Base-by-base conservation (phyloP, 1,140 invertebrate species). In the Araneus ventricosus region DNA sequence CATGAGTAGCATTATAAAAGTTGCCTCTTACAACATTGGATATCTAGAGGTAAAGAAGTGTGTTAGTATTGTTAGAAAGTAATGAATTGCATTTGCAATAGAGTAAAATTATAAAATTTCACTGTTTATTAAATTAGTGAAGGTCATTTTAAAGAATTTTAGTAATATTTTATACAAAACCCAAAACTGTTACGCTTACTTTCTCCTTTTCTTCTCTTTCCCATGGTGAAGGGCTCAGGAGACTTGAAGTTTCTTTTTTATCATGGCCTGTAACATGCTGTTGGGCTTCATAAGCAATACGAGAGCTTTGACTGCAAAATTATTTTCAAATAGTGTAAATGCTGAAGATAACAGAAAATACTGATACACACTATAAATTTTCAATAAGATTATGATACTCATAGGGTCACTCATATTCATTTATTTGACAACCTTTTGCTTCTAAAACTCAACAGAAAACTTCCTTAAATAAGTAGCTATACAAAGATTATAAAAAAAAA, bases 141-240 rank as follows among this genome's bases (percentile, higher is more conserved):
- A 34, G 14, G 0, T 20, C 5, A 30, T 37, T 37, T 75, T 34
- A 75, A 17, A 75, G 30, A 75, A 14, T 70, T 45, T 82, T 27
- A n/a, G 24, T 45, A n/a, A 45, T 82, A n/a, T 45, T 45, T 45
- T 14, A 45, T 86, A 59, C 2, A 59, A 59, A 67, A 45, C 70
- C 5, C 1, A 70, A 6, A 20, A 27, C 22, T 63, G 22, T n/a
- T n/a, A 30, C 4, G 27, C 94, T 94, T 94, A 97, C 97, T 95
- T 97, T 97, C 96, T 99, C 98, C 94, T 97, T 97, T 95, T 98
- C 98, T 96, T 98, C 98, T 86, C 98, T 96, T 94, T 98, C 97
- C 98, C 98, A 98, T 1, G 98, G 98, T 96, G 98, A 98, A 84
- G 97, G 96, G 96, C 92, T 96, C 95, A 94, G 95, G 20, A 94